Evolutionary conservation across 2,797 vertebrate genomes (phyloP).

Genomic region (Falco rusticolus): DNA sequence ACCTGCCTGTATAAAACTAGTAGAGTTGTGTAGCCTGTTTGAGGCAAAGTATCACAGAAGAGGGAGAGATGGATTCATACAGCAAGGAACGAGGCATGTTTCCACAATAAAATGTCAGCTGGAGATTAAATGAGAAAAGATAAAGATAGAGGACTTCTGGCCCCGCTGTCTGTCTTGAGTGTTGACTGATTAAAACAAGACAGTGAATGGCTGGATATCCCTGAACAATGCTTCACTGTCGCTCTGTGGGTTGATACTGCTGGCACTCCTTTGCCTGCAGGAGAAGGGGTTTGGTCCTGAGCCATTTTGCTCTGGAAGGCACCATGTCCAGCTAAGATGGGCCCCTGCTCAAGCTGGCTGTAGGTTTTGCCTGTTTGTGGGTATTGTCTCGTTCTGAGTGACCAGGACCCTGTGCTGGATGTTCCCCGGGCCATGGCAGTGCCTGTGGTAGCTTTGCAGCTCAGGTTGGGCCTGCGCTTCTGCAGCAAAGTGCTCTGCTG

Average conservation of each 20-base stretch:
- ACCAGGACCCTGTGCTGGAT: accelerated
- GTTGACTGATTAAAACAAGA: background rate
- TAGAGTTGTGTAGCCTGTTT: background rate
- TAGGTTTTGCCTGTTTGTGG: background rate
- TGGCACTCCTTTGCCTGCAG: accelerated
- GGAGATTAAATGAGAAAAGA: background rate
- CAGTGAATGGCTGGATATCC: background rate
- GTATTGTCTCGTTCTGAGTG: background rate
- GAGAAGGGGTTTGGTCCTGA: background rate
- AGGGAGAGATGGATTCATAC: background rate
- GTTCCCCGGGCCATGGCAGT: accelerated
- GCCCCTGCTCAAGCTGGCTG: background rate
- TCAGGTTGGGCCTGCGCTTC: accelerated
- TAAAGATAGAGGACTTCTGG: background rate
- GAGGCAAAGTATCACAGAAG: background rate
- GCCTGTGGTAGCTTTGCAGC: background rate
- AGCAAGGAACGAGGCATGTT: background rate
- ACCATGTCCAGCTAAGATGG: background rate
- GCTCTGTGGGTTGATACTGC: background rate
- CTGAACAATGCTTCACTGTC: background rate
- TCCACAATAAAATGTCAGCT: background rate
- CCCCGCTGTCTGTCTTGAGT: background rate
- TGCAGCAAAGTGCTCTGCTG: background rate
- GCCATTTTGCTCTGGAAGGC: background rate
- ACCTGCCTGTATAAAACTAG: background rate